Evolutionary conservation across 53 echinoderm and acorn worm genomes (phyloP).

Genomic region (Paracentrotus lividus): DNA sequence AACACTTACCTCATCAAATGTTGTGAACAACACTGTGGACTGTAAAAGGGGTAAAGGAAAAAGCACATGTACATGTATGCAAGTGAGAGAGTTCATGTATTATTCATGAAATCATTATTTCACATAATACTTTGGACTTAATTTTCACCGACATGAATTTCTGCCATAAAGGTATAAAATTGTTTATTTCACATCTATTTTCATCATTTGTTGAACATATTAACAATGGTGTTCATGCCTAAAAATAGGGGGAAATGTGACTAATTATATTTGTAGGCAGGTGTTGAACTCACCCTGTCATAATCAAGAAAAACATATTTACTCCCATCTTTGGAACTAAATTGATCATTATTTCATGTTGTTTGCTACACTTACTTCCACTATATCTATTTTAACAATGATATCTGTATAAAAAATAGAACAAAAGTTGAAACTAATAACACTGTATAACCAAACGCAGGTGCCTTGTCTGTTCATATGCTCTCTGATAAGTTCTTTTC

Average conservation of each 20-base stretch:
- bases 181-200: too few species aligned
- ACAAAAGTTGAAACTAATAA: too few species aligned
- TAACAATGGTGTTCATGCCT: neutral
- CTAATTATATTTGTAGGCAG: neutral
- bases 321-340: too few species aligned
- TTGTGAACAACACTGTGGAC: conserved; percentile 90
- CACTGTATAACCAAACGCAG: too few species aligned
- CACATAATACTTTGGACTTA: too few species aligned
- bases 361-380: too few species aligned
- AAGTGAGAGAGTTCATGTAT: neutral
- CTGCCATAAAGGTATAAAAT: too few species aligned
- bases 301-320: too few species aligned
- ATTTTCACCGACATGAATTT: too few species aligned
- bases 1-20: conserved; percentile 97
- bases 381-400: too few species aligned
- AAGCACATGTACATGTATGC: neutral
- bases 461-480: neutral
- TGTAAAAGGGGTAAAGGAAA: conserved; percentile 39
- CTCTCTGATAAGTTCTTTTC: neutral
- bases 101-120: neutral
- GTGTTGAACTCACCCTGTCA: neutral
- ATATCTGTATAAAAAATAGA: too few species aligned
- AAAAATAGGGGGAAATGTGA: neutral
- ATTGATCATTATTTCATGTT: too few species aligned
- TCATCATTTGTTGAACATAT: neutral